Conservation (phyloP, 2,113 vertebrate species). For the Trinectes maculatus region DNA sequence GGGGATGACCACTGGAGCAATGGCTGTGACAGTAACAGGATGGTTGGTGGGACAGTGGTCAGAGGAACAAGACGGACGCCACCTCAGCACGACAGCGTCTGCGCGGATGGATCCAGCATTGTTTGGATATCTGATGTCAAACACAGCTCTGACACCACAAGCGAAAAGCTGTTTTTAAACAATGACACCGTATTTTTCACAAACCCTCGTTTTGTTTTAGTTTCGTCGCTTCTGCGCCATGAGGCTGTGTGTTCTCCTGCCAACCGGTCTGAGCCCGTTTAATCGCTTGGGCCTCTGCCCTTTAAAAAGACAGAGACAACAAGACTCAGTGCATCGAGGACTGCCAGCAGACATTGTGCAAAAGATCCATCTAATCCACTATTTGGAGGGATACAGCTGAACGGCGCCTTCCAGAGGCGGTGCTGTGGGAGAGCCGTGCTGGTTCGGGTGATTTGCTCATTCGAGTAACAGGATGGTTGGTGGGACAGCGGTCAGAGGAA, state of each 20-base stretch:
- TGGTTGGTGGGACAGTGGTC: not conserved
- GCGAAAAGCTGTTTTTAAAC: constrained; percentile 29
- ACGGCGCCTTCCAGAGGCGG: not conserved
- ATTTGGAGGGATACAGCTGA: constrained; percentile 11
- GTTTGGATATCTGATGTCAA: constrained; percentile 29
- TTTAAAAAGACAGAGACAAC: constrained; percentile 4
- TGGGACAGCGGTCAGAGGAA: constrained; percentile 33
- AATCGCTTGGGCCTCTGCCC: constrained; percentile 4
- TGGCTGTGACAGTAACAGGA: constrained; percentile 59
- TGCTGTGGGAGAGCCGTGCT: not conserved
- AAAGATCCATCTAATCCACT: constrained; percentile 6
- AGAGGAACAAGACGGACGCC: constrained; percentile 33
- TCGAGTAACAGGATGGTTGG: constrained; percentile 25
- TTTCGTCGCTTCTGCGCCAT: not conserved
- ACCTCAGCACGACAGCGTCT: constrained; percentile 29
- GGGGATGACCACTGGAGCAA: constrained; percentile 56
- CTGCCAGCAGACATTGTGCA: constrained; percentile 8
- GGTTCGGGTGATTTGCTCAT: constrained; percentile 34
- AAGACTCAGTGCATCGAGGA: not conserved
- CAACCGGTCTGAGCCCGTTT: constrained; percentile 24
- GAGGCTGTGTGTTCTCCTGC: too few relatives aligned
- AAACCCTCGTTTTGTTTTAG: not conserved
- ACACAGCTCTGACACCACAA: constrained; percentile 16
- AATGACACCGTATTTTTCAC: not conserved
- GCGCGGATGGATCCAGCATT: constrained; percentile 15